These are phyloP conservation scores for Chrysemys picta DNA, from an alignment of 2,113 vertebrate genomes.

Conservation along the genomic window DNA sequence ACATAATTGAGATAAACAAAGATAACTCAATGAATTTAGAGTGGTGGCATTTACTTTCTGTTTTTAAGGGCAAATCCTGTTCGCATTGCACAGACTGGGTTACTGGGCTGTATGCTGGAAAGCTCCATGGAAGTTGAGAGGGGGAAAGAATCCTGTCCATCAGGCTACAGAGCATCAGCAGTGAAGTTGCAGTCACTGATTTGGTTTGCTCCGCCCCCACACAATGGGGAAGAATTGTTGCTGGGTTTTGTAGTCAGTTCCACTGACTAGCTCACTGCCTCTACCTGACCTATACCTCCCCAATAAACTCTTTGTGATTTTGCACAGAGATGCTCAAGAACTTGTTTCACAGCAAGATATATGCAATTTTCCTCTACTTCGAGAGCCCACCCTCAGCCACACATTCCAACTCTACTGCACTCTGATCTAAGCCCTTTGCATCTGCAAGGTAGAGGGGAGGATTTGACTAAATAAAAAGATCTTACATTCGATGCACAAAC, in stretches of 20 bases:
- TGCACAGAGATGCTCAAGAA: neutral
- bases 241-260: neutral
- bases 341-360: neutral
- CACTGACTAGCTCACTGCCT: neutral
- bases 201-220: neutral
- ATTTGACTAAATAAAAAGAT: neutral
- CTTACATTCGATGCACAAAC: neutral
- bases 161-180: neutral
- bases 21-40: neutral
- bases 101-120: neutral
- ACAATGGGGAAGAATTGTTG: neutral
- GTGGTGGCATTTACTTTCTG: neutral
- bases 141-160: neutral
- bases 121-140: neutral
- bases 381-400: neutral
- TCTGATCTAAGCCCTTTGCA: neutral
- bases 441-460: neutral
- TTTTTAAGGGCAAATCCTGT: neutral
- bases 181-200: neutral
- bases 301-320: neutral
- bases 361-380: neutral
- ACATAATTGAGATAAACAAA: neutral
- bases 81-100: neutral
- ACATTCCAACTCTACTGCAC: neutral
- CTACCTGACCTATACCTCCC: neutral